Percentiles rank a stretch among this genome's conserved stretches.
phyloP scores from a whole-genome alignment of 2,888 invertebrate species.

The Sclerodermus sp. region DNA sequence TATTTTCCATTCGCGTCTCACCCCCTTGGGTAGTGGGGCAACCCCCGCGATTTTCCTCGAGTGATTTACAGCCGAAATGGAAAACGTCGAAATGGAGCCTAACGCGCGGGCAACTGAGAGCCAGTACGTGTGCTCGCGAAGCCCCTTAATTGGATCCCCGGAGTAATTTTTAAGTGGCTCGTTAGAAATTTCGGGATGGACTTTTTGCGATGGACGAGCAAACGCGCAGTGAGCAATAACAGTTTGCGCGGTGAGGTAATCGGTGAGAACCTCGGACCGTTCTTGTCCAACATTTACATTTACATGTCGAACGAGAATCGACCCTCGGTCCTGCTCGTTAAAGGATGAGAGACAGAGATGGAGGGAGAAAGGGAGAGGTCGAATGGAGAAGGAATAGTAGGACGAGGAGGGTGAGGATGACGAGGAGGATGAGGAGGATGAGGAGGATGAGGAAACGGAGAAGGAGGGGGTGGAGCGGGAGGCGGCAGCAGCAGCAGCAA shows the following conservation, averaged over 20 bases:
- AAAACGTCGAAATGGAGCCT: neutral
- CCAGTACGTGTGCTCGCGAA: too few species aligned
- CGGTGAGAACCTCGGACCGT: slow-evolving; percentile 35
- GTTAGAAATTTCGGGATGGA: too few species aligned
- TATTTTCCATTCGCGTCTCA: neutral
- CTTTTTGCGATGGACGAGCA: too few species aligned
- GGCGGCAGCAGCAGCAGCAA: too few species aligned
- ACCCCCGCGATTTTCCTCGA: neutral
- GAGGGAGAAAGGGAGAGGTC: slow-evolving; percentile 14
- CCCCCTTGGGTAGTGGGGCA: neutral
- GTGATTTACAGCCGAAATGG: neutral
- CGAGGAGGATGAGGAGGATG: too few species aligned
- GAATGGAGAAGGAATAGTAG: too few species aligned
- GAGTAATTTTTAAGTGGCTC: too few species aligned
- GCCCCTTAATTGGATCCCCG: too few species aligned
- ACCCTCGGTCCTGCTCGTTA: slow-evolving; percentile 40
- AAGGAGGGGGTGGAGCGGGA: too few species aligned
- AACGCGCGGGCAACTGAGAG: neutral
- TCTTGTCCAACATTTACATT: slow-evolving; percentile 51
- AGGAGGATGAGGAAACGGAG: too few species aligned
- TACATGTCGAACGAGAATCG: slow-evolving; percentile 50
- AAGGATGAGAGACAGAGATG: slow-evolving; percentile 16
- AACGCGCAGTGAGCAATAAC: neutral
- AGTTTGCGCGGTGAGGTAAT: neutral
- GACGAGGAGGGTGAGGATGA: too few species aligned